Percentiles rank a stretch among this genome's conserved stretches.
These are phyloP conservation scores for Sebastes wilsoni DNA, from an alignment of 2,797 vertebrate species.

Conservation along the genomic window DNA sequence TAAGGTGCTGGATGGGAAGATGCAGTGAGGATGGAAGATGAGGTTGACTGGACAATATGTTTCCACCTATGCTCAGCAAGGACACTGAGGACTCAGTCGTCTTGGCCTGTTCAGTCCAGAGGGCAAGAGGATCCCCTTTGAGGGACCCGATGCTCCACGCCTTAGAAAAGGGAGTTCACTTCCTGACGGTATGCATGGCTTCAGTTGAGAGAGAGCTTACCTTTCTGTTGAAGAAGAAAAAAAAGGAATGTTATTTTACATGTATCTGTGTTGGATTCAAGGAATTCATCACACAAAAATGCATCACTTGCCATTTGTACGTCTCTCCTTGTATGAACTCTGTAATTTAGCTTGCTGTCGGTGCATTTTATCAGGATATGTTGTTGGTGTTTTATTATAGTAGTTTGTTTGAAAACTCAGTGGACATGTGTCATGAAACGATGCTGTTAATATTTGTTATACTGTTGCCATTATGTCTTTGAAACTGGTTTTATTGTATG, in stretches of 20 bases:
- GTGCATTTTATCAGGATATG: slow-evolving; percentile 41
- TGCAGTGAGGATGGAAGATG: slow-evolving; percentile 48
- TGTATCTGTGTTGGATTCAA: slow-evolving; percentile 46
- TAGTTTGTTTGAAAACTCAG: slow-evolving; percentile 30
- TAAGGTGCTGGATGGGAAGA: slow-evolving; percentile 62
- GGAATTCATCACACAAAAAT: slow-evolving; percentile 24
- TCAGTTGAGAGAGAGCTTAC: slow-evolving; percentile 42
- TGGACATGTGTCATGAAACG: slow-evolving; percentile 35
- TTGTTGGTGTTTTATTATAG: slow-evolving; percentile 29
- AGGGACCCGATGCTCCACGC: slow-evolving; percentile 37
- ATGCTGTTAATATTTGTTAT: slow-evolving; percentile 44
- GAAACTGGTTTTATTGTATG: slow-evolving; percentile 36
- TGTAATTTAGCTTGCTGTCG: slow-evolving; percentile 30
- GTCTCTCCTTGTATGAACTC: slow-evolving; percentile 30
- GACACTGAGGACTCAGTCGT: slow-evolving; percentile 30
- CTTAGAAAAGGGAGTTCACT: slow-evolving; percentile 50
- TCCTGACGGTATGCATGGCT: slow-evolving; percentile 51
- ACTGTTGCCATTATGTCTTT: slow-evolving; percentile 47
- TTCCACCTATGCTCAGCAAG: slow-evolving; percentile 17
- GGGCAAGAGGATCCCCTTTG: slow-evolving; percentile 30
- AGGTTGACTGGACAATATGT: not conserved
- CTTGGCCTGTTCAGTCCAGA: slow-evolving; percentile 33
- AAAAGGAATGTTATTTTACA: slow-evolving; percentile 57
- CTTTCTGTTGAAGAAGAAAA: slow-evolving; percentile 18
- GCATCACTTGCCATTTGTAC: slow-evolving; percentile 17